Base-by-base conservation (phyloP, 2,888 invertebrate species). In the Plutella xylostella region DNA sequence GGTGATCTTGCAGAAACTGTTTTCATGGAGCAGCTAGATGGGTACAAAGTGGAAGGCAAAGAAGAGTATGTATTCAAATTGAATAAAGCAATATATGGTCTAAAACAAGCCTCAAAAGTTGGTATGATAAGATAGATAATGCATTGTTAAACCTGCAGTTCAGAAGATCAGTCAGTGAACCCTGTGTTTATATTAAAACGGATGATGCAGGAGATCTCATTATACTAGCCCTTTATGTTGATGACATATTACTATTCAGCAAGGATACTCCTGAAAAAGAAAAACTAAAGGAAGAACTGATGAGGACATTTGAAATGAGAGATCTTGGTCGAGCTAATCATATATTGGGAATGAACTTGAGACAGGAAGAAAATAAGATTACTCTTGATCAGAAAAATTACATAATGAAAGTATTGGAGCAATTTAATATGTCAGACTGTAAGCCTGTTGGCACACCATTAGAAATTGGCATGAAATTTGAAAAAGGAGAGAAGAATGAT, bases 1-100 rank as follows among this genome's bases (percentile, higher is more conserved):
- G 47, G 51, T 17, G 39, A 45, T n/a, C 22, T 52, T 7, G 38
- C 43, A n/a, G 54, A 54, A 43, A 20, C 5, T 17, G 50, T 50
- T 15, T 52, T 34, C 46, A 46, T 46, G 45, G 45, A 45, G 21
- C 39, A 40, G 21, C 45, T 50, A 15, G 6, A 11, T 22, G 48
- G 49, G 22, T 50, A 31, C 25, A n/a, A n/a, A 6, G 22, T 22
- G 9, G 6, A 22, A 9, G 9, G 5, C 5, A 22, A 6, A 22
- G 22, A 6, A 22, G 9, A 22, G 22, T 22, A 22, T 22, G 22
- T 22, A 6, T 22, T 6, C 22, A 6, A 6, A 22, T 6, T 22
- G 9, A 22, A 22, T 6, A 9, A 5, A 22, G 22, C 9, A 5
- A 22, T 6, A 9, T 22, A 22, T 5, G 22, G 9, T 22, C 6